These are phyloP conservation scores for Colossoma macropomum DNA, from an alignment of 2,113 vertebrate species.

Conservation along the genomic window DNA sequence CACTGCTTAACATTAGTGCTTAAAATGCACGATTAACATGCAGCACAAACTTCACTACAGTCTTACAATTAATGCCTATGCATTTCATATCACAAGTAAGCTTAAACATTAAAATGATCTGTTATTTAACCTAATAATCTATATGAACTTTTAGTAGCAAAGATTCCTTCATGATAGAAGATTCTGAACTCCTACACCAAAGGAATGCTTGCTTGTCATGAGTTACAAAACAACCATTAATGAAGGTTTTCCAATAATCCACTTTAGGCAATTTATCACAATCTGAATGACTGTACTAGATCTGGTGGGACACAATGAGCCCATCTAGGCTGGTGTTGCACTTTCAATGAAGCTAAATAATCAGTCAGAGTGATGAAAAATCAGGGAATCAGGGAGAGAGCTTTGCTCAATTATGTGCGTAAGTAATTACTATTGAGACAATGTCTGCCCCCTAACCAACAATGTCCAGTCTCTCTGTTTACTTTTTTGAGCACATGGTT, in stretches of 20 bases:
- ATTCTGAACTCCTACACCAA: not conserved
- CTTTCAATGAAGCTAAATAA: not conserved
- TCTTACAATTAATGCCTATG: not conserved
- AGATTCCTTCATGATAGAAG: not conserved
- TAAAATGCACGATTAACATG: not conserved
- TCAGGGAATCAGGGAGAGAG: too few species aligned
- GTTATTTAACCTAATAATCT: not conserved
- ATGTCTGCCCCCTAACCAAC: too few species aligned
- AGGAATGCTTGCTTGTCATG: not conserved
- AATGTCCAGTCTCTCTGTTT: constrained; percentile 11
- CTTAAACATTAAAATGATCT: too few species aligned
- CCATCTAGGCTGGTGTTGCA: not conserved
- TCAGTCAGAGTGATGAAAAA: too few species aligned
- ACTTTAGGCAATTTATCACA: not conserved
- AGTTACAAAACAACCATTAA: not conserved
- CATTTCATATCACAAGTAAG: not conserved
- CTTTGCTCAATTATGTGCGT: too few species aligned
- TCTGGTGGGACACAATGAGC: not conserved
- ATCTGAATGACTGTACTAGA: not conserved
- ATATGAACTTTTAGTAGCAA: too few species aligned
- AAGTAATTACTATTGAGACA: too few species aligned
- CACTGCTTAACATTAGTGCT: not conserved
- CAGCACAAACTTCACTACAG: not conserved
- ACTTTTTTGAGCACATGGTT: not conserved
- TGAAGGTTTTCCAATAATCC: constrained; percentile 6